Base-by-base conservation (phyloP, 2,113 vertebrate species). In the Chunga burmeisteri region DNA sequence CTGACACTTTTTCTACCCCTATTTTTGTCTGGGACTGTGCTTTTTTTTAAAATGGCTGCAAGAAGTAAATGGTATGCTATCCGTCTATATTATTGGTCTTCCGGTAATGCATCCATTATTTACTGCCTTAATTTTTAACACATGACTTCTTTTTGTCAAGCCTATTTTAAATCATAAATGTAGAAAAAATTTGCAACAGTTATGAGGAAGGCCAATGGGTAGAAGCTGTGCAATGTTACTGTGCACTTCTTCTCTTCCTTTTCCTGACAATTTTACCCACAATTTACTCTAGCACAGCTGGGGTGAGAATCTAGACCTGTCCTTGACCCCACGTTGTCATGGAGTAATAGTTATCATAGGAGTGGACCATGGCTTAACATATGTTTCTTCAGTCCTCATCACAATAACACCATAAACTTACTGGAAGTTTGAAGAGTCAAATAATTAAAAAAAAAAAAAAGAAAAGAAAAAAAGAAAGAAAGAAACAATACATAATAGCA, bases 61-160 rank as follows among this genome's bases (percentile, higher is more conserved):
- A 75, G 40, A 93, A 75, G 2, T 58, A 65, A 88, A 84, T 36
- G 8, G 27, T 12, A 72, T 9, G 3, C 10, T 67, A 23, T 50
- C 16, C 9, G 20, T 52, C n/a, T 47, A 2, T 32, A 38, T 40
- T 70, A 32, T 56, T 68, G 36, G 10, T 71, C 44, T 67, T 78
- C 46, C 40, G 52, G 29, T 61, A 78, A 74, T n/a, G 8, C 4
- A 27, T 40, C 34, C 16, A 14, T 94, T 89, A 87, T 94, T 96
- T 92, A 90, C 27, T 66, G 53, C 56, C 84, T 87, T 93, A 42
- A 62, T 61, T 93, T 95, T 84, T 53, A 84, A 92, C 88, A 17
- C 21, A 50, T 22, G 0, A 6, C 19, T 91, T 87, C 8, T 74
- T 84, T 87, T 86, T 49, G 21, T 74, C 30, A 74, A 16, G 21